These are phyloP conservation scores for Climacteris rufus DNA, from an alignment of 2,113 vertebrate genomes.

Conservation along the genomic window DNA sequence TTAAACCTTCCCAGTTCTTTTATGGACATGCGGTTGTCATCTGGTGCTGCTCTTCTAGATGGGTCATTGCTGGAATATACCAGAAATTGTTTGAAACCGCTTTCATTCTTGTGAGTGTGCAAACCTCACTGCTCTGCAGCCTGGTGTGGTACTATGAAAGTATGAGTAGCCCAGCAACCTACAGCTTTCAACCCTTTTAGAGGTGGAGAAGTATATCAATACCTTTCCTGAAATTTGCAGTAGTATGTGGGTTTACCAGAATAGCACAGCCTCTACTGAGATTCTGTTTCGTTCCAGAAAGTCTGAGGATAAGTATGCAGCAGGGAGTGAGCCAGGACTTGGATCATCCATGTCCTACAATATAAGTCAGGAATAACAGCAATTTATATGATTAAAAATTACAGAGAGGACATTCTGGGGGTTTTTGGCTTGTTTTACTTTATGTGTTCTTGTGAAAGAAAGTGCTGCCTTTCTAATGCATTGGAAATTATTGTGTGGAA, in stretches of 20 bases:
- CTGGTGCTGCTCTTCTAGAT: neutral
- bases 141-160: neutral
- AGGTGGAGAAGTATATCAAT: neutral
- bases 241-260: neutral
- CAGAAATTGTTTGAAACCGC: neutral
- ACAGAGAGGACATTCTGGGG: rapidly evolving
- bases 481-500: neutral
- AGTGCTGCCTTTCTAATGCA: neutral
- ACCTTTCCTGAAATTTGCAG: neutral
- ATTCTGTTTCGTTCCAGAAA: neutral
- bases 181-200: neutral
- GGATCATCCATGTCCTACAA: neutral
- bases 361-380: neutral
- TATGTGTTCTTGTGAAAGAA: neutral
- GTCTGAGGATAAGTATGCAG: neutral
- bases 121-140: neutral
- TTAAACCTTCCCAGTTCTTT: neutral
- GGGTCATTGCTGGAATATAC: neutral
- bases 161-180: neutral
- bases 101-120: neutral
- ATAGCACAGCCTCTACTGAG: neutral
- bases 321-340: neutral
- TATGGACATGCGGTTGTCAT: neutral
- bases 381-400: neutral
- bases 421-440: neutral